phyloP scores from a whole-genome alignment of 2,797 vertebrate species.

The Coilia nasus region DNA sequence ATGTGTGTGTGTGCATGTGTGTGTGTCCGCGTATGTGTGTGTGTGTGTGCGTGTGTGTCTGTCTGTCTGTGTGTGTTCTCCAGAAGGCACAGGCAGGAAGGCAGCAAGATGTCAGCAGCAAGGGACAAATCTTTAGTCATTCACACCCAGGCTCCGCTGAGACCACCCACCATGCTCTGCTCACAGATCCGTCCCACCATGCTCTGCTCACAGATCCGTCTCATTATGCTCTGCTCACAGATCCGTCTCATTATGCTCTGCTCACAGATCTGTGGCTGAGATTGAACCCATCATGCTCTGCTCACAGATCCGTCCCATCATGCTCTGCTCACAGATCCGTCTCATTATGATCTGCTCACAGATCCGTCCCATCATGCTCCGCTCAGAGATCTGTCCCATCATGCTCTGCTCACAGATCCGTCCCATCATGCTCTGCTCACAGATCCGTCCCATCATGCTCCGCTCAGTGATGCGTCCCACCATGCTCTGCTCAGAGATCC shows the following conservation, averaged over 20 bases:
- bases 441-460: no score
- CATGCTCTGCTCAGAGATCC: no score
- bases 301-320: no score
- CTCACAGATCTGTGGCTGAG: background rate
- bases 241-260: no score
- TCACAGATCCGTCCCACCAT: no score
- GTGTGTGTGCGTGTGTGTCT: slow-evolving; percentile 3
- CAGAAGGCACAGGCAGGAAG: background rate
- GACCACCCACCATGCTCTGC: background rate
- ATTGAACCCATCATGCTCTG: background rate
- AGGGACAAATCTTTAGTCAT: background rate
- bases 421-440: no score
- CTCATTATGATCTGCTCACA: no score
- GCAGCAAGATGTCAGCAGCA: background rate
- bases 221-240: no score
- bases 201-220: no score
- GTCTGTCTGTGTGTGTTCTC: slow-evolving; percentile 13
- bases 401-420: no score
- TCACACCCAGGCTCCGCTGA: background rate
- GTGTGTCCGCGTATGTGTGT: slow-evolving; percentile 5
- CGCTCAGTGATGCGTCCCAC: no score
- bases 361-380: background rate
- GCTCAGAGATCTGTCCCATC: background rate
- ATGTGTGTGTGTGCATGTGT: slow-evolving; percentile 9
- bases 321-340: no score